Evolutionary conservation across 2,797 vertebrate genomes (phyloP), one percentile per base, ranked within the genome.

Genomic region (Naso thynnoides): DNA sequence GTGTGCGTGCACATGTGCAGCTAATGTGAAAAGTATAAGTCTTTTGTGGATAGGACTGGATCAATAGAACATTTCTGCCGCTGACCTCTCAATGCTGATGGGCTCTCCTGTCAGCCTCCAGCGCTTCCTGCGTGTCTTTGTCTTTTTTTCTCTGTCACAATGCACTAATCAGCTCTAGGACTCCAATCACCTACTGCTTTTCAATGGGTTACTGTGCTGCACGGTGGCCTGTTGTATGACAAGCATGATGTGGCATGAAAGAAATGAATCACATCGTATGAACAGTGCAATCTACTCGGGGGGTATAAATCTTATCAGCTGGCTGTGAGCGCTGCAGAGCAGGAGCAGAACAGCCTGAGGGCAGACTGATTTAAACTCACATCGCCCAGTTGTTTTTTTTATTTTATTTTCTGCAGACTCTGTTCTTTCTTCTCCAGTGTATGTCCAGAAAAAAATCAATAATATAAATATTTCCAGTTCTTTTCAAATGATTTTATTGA

Each of bases 1-100:
- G 5, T 9, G n/a, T 49, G 59, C 8, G 38, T 38, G 48, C 60
- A 36, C 31, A 19, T 14, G 26, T 55, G 71, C 39, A 44, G 62
- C 58, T 41, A 49, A 81, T n/a, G 6, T 56, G 19, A 27, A 45
- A 10, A 53, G 21, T 24, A n/a, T n/a, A 1, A 23, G 42, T 57
- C 41, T 68, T 66, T 68, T 48, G 45, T 44, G 53, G 68, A 72
- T 11, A 41, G 16, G 8, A 13, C 19, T 2, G 13, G 62, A 89
- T 86, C 79, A 6, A 88, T 86, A 61, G 44, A 48, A 77, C 76
- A 69, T 56, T 73, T 75, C 69, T 78, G 67, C 65, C 0, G 44
- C 71, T 55, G 84, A 79, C 78, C 73, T 76, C 66, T 81, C 33
- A 0, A 29, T 31, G 72, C 52, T 77, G 76, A 78, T 47, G 57